Percentiles rank a stretch among this genome's conserved stretches.
These are phyloP conservation scores for Megastigmus dorsalis DNA, from an alignment of 2,888 invertebrate species.

Conservation along the genomic window DNA sequence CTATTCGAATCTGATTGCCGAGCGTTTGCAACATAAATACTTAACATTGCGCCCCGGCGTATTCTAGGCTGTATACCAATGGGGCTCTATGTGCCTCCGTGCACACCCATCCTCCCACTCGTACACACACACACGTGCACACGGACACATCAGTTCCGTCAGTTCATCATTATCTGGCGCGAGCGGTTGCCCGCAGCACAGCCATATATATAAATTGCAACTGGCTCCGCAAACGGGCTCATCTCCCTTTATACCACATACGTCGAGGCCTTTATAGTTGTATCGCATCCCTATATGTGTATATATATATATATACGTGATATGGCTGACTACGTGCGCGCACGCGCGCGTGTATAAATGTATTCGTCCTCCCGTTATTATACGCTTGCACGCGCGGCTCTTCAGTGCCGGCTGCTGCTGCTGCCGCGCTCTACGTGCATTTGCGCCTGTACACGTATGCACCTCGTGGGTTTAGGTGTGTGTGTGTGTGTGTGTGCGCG, in stretches of 20 bases:
- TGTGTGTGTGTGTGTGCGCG: not conserved
- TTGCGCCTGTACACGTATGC: too few relatives aligned
- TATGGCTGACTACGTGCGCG: not conserved
- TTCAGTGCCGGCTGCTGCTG: too few relatives aligned
- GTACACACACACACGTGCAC: not conserved
- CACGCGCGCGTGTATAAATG: not conserved
- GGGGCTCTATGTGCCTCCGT: too few relatives aligned
- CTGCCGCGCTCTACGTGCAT: too few relatives aligned
- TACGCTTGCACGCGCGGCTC: too few relatives aligned
- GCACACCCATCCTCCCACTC: not conserved
- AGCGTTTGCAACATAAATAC: slow-evolving; percentile 11
- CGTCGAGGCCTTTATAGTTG: too few relatives aligned
- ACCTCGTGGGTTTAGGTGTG: too few relatives aligned
- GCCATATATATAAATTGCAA: slow-evolving; percentile 20
- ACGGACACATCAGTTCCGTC: too few relatives aligned
- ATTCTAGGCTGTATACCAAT: not conserved
- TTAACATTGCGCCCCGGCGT: not conserved
- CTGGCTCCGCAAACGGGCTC: not conserved
- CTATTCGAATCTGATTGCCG: slow-evolving; percentile 25
- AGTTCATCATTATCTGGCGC: slow-evolving; percentile 32
- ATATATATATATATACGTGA: not conserved
- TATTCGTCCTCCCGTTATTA: too few relatives aligned
- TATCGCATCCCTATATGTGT: too few relatives aligned
- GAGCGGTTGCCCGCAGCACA: not conserved
- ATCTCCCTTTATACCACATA: not conserved